Percentiles rank a stretch among this genome's conserved stretches.
These are phyloP conservation scores for Amorpha juglandis DNA, from an alignment of 2,888 invertebrate species.

Conservation along the genomic window DNA sequence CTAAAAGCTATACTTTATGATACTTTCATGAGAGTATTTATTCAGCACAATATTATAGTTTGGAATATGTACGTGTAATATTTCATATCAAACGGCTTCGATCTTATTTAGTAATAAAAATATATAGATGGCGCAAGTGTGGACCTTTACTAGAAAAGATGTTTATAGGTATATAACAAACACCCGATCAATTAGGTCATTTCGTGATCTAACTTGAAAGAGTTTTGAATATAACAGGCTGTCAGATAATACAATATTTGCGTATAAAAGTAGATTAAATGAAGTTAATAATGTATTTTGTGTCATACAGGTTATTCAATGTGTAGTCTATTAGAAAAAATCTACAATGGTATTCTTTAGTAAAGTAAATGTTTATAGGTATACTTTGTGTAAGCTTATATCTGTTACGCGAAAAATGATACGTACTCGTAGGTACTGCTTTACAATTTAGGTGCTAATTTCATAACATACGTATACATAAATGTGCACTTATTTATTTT, in stretches of 20 bases:
- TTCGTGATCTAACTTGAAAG: neutral
- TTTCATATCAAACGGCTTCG: conserved; percentile 43
- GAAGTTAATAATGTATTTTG: conserved; percentile 34
- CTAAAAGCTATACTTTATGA: conserved; percentile 12
- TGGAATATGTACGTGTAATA: conserved; percentile 1
- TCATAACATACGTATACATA: conserved; percentile 62
- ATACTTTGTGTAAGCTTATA: conserved; percentile 66
- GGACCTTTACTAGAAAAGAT: neutral
- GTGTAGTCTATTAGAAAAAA: conserved; percentile 53
- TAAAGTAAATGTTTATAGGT: conserved; percentile 68
- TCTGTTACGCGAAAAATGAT: conserved; percentile 53
- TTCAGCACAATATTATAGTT: neutral
- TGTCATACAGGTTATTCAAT: conserved; percentile 47
- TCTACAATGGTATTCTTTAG: conserved; percentile 51
- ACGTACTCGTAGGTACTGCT: conserved; percentile 67
- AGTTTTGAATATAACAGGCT: conserved; percentile 9
- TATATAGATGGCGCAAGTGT: neutral
- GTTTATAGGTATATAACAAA: neutral
- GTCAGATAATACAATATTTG: conserved; percentile 21
- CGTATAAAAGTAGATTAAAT: conserved; percentile 19
- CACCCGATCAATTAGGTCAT: neutral
- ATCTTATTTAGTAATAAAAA: conserved; percentile 31
- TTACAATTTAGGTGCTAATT: conserved; percentile 80
- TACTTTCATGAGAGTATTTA: neutral
- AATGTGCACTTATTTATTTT: conserved; percentile 71